Conservation (phyloP, 1,140 invertebrate species). For the Solen grandis region DNA sequence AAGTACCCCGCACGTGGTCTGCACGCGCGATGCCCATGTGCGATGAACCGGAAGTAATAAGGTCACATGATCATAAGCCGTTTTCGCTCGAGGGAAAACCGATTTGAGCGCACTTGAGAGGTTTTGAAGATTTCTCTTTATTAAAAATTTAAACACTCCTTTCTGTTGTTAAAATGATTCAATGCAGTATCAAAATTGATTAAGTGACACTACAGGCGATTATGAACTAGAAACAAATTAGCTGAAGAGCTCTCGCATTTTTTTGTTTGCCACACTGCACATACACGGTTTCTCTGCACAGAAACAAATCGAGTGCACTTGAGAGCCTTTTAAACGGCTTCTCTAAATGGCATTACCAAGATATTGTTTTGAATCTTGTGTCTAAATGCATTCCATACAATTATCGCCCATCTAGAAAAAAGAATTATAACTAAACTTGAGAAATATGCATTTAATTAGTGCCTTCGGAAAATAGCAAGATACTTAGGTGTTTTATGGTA, state of each 20-base stretch:
- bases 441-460: too few relatives aligned
- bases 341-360: conserved; percentile 24
- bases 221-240: conserved; percentile 43
- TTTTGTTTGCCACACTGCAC: conserved; percentile 41
- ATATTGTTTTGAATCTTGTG: too few relatives aligned
- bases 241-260: conserved; percentile 25
- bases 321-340: conserved; percentile 16
- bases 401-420: too few relatives aligned
- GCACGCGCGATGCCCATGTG: conserved; percentile 44
- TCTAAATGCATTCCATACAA: too few relatives aligned
- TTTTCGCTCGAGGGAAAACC: conserved; percentile 19
- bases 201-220: conserved; percentile 28
- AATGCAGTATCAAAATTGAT: conserved; percentile 40
- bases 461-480: too few relatives aligned
- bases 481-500: too few relatives aligned
- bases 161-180: conserved; percentile 24
- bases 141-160: conserved; percentile 19
- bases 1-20: conserved; percentile 52
- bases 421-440: too few relatives aligned
- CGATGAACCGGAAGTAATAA: conserved; percentile 30
- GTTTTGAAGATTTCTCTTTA: conserved; percentile 41
- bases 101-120: conserved; percentile 38
- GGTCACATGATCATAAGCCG: conserved; percentile 52
- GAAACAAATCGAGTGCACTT: conserved; percentile 17
- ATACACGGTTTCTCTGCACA: conserved; percentile 35